A percentile compares a stretch with the other conserved stretches of the same genome.
Conservation (phyloP, 2,113 vertebrate species). For the Anguilla rostrata region DNA sequence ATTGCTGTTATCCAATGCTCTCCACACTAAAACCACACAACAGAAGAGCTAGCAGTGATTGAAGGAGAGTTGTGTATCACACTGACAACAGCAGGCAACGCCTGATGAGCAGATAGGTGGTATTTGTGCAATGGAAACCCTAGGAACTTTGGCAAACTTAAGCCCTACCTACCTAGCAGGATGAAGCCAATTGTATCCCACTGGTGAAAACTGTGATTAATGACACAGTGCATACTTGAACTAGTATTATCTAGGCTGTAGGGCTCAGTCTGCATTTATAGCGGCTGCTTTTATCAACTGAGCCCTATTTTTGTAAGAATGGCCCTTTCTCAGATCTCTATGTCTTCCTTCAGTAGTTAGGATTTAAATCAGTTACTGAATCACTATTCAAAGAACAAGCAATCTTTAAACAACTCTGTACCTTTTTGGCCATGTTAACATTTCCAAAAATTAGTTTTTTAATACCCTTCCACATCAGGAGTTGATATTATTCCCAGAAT, state of each 20-base stretch:
- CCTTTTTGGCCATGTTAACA: conserved; percentile 3
- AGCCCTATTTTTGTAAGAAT: not conserved
- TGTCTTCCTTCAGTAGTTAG: not conserved
- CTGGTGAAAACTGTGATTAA: not conserved
- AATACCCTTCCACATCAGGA: conserved; percentile 1
- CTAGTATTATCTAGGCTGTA: not conserved
- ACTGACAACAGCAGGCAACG: not conserved
- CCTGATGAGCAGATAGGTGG: not conserved
- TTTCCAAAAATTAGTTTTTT: conserved; percentile 10
- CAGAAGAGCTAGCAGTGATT: not conserved
- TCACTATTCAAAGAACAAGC: not conserved
- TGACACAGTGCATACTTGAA: not conserved
- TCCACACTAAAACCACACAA: not conserved
- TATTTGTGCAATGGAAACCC: not conserved
- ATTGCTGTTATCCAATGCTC: not conserved
- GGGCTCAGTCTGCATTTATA: not conserved
- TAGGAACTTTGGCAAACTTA: not conserved
- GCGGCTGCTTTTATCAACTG: not conserved
- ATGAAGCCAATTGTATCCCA: not conserved
- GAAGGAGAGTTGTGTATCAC: not conserved
- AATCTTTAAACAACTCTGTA: not conserved
- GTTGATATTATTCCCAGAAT: not conserved
- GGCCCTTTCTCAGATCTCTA: not conserved
- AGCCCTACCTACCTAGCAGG: not conserved
- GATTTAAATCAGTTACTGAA: not conserved